Evolutionary conservation across 1,140 invertebrate species (phyloP), one percentile per base, ranked within the genome.

Genomic region (Dendrolimus punctatus): DNA sequence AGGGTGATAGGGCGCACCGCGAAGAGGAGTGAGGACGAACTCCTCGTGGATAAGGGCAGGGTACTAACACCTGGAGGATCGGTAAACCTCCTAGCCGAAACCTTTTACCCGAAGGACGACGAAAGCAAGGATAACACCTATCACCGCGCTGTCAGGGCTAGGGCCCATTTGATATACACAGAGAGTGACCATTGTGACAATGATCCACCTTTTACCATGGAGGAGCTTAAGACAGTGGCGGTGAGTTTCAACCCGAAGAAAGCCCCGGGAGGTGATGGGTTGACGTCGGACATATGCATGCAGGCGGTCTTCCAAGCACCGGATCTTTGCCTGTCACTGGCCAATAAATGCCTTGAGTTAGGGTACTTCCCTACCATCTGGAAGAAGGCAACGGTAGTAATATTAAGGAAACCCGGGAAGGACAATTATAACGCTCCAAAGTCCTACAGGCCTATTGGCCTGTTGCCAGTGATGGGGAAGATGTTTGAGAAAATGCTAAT

Each of bases 221-320:
- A n/a, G 4, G 64, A 66, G 40, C 40, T 66, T 0, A 39, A 10
- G 10, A 39, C 4, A 4, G 52, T 50, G 5, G 36, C 47, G 4
- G 6, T 43, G 4, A n/a, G 6, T 6, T 56, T 63, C 37, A 58
- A 63, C 23, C 57, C 60, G n/a, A 63, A 61, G 48, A 67, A 67
- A n/a, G 65, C 65, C 5, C 65, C 65, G 3, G 65, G 65, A 36
- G n/a, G 23, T 0, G 65, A 67, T 42, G 61, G 61, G 0, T 50
- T 64, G 0, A 61, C 58, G 0, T 47, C 56, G 2, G 58, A 60
- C 23, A 60, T 60, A 8, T 65, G 59, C 37, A n/a, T 3, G 0
- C 23, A 42, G 1, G 54, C 50, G 2, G 55, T 55, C 0, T 0
- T 38, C 0, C 1, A 10, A 3, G 6, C 46, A n/a, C 46, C 51